These are phyloP conservation scores for Procambarus virginalis DNA, from an alignment of 1,140 invertebrate genomes.

Conservation along the genomic window DNA sequence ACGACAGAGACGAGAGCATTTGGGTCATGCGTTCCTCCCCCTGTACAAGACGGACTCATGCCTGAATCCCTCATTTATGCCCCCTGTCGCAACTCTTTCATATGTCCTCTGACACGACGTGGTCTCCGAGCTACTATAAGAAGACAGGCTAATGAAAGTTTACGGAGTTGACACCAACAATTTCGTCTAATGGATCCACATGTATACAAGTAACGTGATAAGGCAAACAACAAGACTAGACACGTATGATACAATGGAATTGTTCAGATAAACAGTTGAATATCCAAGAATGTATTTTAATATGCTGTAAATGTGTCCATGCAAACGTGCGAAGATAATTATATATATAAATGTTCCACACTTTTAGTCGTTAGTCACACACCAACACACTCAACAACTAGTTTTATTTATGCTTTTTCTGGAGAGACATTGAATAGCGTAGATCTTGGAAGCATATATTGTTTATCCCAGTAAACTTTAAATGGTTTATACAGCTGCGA, in stretches of 20 bases:
- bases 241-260: background rate
- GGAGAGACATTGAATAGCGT: background rate
- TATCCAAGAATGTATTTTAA: background rate
- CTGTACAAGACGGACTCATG: too few relatives aligned
- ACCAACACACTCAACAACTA: background rate
- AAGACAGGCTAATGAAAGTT: background rate
- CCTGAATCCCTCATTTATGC: too few relatives aligned
- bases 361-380: background rate
- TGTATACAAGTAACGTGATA: background rate
- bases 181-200: background rate
- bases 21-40: too few relatives aligned
- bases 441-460: too few relatives aligned
- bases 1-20: too few relatives aligned
- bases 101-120: background rate
- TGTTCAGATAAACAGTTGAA: background rate
- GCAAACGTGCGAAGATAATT: background rate
- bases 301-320: background rate
- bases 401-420: background rate
- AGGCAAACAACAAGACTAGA: background rate
- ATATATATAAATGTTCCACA: background rate
- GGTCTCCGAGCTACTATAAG: background rate
- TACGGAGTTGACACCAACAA: background rate
- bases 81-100: too few relatives aligned
- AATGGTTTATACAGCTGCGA: background rate
- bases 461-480: too few relatives aligned